Evolutionary conservation across 2,888 invertebrate species (phyloP).

Genomic region (Celastrina argiolus): DNA sequence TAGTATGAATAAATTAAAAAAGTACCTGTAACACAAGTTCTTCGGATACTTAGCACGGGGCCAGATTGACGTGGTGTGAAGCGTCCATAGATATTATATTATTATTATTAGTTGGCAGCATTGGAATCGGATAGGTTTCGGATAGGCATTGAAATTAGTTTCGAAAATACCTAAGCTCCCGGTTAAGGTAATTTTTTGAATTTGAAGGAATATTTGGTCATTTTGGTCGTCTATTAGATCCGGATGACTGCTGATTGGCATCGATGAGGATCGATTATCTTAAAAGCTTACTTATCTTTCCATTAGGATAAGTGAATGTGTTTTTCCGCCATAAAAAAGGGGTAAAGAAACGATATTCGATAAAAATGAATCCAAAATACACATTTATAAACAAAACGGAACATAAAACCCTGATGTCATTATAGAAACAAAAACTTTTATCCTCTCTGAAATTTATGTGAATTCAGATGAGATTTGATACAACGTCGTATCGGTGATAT

Average conservation of each 20-base stretch:
- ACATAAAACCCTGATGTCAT: background rate
- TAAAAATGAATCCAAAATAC: background rate
- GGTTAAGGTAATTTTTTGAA: no score
- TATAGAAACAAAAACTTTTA: conserved; percentile 15
- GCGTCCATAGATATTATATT: no score
- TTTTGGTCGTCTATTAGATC: no score
- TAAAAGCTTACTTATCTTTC: background rate
- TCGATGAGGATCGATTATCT: background rate
- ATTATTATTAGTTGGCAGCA: no score
- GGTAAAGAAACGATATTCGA: conserved; percentile 1
- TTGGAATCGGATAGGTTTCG: no score
- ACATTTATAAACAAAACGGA: conserved; percentile 18
- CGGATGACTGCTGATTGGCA: background rate
- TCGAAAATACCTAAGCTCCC: no score
- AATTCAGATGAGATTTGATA: conserved; percentile 37
- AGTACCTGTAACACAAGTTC: no score
- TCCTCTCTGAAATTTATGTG: conserved; percentile 24
- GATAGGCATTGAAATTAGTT: no score
- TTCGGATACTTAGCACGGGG: no score
- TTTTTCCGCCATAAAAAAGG: conserved; percentile 6
- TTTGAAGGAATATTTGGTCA: no score
- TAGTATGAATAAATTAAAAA: no score
- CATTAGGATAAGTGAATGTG: background rate
- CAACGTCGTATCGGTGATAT: conserved; percentile 13
- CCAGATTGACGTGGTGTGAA: no score